Percentiles rank a stretch among this genome's conserved stretches.
These are phyloP conservation scores for Caranx melampygus DNA, from an alignment of 2,113 vertebrate species.

Conservation along the genomic window DNA sequence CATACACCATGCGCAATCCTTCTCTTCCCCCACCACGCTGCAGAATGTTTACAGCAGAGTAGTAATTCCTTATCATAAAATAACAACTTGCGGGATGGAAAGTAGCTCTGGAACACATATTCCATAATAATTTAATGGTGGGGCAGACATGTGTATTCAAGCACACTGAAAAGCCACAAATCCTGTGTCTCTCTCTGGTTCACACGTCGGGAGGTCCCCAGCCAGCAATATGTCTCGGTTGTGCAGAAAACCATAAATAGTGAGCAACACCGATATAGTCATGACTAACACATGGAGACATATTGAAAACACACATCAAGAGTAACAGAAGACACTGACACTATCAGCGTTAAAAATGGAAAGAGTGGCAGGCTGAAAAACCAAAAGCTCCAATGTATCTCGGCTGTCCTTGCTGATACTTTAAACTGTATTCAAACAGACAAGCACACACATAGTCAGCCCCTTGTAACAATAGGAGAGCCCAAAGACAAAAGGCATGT, in stretches of 20 bases:
- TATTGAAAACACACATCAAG: not conserved
- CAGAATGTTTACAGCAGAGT: slow-evolving; percentile 30
- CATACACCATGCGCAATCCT: not conserved
- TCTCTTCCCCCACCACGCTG: not conserved
- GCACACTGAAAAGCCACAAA: not conserved
- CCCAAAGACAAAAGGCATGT: not conserved
- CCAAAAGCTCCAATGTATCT: not conserved
- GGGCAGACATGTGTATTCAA: slow-evolving; percentile 7
- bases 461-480: not conserved
- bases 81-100: slow-evolving; percentile 29
- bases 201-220: not conserved
- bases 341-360: not conserved
- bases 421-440: not conserved
- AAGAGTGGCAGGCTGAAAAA: not conserved
- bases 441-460: not conserved
- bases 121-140: slow-evolving; percentile 21
- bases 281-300: not conserved
- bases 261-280: too few species aligned
- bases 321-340: not conserved
- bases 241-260: not conserved
- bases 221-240: not conserved
- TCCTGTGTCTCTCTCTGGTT: not conserved
- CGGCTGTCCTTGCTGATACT: not conserved
- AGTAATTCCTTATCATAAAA: slow-evolving; percentile 54
- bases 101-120: slow-evolving; percentile 33